Conservation (phyloP, 2,888 invertebrate species). For the Leptopterna dolabrata region DNA sequence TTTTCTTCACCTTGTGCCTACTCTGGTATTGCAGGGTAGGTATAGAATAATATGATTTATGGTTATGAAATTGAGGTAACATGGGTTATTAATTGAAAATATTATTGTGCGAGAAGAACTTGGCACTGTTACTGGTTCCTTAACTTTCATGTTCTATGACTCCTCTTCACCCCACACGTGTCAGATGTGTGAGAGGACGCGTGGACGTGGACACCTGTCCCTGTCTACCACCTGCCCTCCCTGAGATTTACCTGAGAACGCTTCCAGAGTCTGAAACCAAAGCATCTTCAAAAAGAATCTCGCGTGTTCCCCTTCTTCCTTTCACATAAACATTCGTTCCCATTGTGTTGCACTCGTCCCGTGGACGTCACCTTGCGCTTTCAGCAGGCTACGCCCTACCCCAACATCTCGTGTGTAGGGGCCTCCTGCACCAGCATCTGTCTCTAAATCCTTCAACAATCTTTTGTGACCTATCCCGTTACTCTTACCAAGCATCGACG, state of each 20-base stretch:
- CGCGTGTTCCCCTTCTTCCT: not conserved
- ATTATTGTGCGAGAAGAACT: no score
- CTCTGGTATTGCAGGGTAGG: no score
- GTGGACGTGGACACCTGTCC: conserved; percentile 31
- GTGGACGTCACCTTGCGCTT: not conserved
- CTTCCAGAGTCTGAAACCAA: not conserved
- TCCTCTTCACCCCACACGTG: conserved; percentile 1
- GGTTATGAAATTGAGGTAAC: not conserved
- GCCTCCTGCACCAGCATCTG: not conserved
- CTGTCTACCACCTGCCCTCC: not conserved
- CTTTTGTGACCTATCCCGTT: not conserved
- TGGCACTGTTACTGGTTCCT: not conserved
- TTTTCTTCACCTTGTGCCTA: no score
- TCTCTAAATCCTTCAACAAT: not conserved
- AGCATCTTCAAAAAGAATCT: not conserved
- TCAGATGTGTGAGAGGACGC: conserved; percentile 9
- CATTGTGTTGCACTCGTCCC: not conserved
- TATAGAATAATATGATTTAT: no score
- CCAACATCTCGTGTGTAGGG: not conserved
- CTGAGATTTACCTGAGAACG: not conserved
- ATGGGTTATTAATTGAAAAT: not conserved
- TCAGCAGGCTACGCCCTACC: not conserved
- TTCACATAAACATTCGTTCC: not conserved
- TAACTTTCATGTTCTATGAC: not conserved
- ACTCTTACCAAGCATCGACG: not conserved